Evolutionary conservation across 2,888 invertebrate species (phyloP).

Genomic region (Aspidapion aeneum): DNA sequence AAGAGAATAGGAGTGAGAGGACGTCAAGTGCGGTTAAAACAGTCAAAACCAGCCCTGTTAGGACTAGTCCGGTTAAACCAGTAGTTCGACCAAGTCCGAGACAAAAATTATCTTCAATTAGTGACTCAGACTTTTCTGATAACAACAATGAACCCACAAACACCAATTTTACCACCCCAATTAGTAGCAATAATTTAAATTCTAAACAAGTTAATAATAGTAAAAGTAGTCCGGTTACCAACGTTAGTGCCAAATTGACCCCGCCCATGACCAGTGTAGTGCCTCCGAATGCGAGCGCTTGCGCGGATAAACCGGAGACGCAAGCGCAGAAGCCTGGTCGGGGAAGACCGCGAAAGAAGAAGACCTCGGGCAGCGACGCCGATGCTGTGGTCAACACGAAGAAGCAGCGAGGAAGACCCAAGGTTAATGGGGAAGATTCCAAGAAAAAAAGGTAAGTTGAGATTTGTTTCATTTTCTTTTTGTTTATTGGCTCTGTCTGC

Average conservation of each 20-base stretch:
- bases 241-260: constrained; percentile 4
- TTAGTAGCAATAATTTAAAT: neutral
- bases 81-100: constrained; percentile 42
- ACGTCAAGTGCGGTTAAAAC: constrained; percentile 24
- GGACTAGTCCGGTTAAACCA: constrained; percentile 32
- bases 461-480: constrained; percentile 1
- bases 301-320: constrained; percentile 44
- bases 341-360: constrained; percentile 29
- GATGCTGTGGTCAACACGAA: constrained; percentile 26
- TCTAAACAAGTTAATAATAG: neutral
- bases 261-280: constrained; percentile 7
- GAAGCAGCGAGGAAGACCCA: constrained; percentile 35
- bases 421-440: constrained; percentile 27
- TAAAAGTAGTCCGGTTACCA: constrained; percentile 19
- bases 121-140: constrained; percentile 42
- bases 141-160: constrained; percentile 2
- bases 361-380: constrained; percentile 21
- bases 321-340: constrained; percentile 45
- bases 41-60: neutral
- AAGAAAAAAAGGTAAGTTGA: constrained; percentile 35
- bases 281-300: too few relatives aligned
- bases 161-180: neutral
- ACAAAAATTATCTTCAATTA: constrained; percentile 40
- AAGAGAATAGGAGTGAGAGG: constrained; percentile 33
- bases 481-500: constrained; percentile 34